Percentiles rank a stretch among this genome's conserved stretches.
Conservation (phyloP, 1,140 invertebrate species). For the Drosophila sucinea region DNA sequence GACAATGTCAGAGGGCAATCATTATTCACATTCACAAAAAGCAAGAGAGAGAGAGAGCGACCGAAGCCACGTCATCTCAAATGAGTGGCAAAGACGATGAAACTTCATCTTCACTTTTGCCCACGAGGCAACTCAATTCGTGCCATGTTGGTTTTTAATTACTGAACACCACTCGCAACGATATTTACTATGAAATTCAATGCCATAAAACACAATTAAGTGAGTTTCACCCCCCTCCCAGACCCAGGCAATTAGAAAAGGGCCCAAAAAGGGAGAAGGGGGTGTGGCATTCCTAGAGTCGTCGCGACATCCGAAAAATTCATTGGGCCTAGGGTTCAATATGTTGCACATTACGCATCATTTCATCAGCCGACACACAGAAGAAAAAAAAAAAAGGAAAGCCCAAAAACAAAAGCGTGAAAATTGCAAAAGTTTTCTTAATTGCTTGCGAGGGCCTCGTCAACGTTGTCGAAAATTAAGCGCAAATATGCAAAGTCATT, state of each 20-base stretch:
- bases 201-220: slow-evolving; percentile 76
- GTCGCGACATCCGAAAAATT: slow-evolving; percentile 42
- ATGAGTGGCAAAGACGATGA: slow-evolving; percentile 32
- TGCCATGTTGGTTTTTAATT: slow-evolving; percentile 57
- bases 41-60: background rate
- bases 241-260: background rate
- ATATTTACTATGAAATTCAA: slow-evolving; percentile 75
- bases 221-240: slow-evolving; percentile 24
- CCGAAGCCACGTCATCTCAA: slow-evolving; percentile 40
- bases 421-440: slow-evolving; percentile 81
- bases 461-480: slow-evolving; percentile 70
- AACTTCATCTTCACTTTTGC: slow-evolving; percentile 1
- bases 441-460: slow-evolving; percentile 60
- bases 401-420: slow-evolving; percentile 69
- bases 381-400: slow-evolving; percentile 25
- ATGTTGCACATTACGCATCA: slow-evolving; percentile 75
- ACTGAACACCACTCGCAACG: slow-evolving; percentile 41
- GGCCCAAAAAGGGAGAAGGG: background rate
- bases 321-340: slow-evolving; percentile 70
- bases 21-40: slow-evolving; percentile 58
- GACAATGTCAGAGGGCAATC: slow-evolving; percentile 78
- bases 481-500: slow-evolving; percentile 79
- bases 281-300: background rate
- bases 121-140: slow-evolving; percentile 15
- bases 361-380: slow-evolving; percentile 42